Evolutionary conservation across 2,797 vertebrate genomes (phyloP).

Genomic region (Holocentrus rufus): DNA sequence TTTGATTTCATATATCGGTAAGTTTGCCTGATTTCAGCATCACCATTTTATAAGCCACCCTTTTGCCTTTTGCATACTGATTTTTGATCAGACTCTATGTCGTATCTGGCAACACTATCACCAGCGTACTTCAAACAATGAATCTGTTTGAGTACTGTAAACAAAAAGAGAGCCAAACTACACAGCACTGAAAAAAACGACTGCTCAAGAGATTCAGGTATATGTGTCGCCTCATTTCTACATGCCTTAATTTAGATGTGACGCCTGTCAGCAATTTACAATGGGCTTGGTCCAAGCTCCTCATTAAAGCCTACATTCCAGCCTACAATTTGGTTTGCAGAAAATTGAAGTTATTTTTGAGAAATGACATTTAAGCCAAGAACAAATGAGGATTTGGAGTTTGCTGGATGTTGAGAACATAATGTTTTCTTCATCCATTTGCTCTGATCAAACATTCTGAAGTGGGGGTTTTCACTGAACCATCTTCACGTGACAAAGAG

Average conservation of each 20-base stretch:
- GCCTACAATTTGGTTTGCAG: neutral
- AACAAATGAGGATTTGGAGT: neutral
- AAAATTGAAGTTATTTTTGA: neutral
- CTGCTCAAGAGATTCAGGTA: conserved; percentile 1
- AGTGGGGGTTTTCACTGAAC: neutral
- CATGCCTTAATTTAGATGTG: neutral
- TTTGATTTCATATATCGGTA: neutral
- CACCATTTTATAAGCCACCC: neutral
- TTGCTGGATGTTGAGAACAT: neutral
- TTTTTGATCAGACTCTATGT: conserved; percentile 1
- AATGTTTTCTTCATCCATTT: neutral
- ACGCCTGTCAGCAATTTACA: neutral
- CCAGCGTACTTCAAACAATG: neutral
- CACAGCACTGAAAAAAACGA: neutral
- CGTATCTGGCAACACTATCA: neutral
- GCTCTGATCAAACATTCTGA: neutral
- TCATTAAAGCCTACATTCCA: neutral
- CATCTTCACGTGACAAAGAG: neutral
- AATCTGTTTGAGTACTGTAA: neutral
- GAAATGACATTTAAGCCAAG: neutral
- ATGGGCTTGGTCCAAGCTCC: neutral
- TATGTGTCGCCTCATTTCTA: neutral
- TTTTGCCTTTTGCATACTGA: conserved; percentile 3
- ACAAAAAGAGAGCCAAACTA: conserved; percentile 2
- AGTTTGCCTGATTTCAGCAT: neutral